Evolutionary conservation across 2,113 vertebrate genomes (phyloP), one percentile per base, ranked within the genome.

Genomic region (Psittacula cyanocephala): DNA sequence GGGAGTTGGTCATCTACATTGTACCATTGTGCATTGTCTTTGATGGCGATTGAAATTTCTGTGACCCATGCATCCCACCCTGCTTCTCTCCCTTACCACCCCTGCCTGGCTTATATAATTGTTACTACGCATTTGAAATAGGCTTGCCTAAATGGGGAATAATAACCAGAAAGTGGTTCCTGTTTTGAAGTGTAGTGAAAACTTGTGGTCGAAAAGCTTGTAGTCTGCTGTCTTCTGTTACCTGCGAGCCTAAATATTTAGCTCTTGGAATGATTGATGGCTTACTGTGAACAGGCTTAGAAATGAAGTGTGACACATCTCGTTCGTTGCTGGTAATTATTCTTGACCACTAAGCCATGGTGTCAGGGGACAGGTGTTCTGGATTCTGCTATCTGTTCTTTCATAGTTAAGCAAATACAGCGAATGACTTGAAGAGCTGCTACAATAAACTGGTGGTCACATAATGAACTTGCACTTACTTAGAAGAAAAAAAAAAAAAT

Each of bases 61-160:
- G 35, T 79, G 53, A 87, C 37, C 37, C 0, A 0, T 55, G 24
- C 9, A 20, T 52, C 69, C 33, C 24, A 71, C 23, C 19, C 20
- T 80, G 19, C 20, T 68, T 37, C 20, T 69, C 57, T 77, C 77
- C 50, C 31, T 75, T 72, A 6, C 7, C n/a, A 64, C 91, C 67
- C 44, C 29, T 29, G 12, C 25, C 27, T 63, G 64, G 85, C 57
- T 96, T 96, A 93, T 88, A 35, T 79, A 46, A 95, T 96, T 37
- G 52, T 83, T 84, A 78, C 76, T 94, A 86, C 89, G 89, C 77
- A 87, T 93, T 96, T 91, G 80, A 92, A 96, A 91, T 87, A 93
- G 79, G 95, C 96, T 96, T 94, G 71, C 89, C 78, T 88, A 89
- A 97, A 55, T 18, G 29, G 43, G 33, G 11, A 77, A 57, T 33